These are phyloP conservation scores for Mythimna loreyi DNA, from an alignment of 2,888 invertebrate species.

Conservation along the genomic window DNA sequence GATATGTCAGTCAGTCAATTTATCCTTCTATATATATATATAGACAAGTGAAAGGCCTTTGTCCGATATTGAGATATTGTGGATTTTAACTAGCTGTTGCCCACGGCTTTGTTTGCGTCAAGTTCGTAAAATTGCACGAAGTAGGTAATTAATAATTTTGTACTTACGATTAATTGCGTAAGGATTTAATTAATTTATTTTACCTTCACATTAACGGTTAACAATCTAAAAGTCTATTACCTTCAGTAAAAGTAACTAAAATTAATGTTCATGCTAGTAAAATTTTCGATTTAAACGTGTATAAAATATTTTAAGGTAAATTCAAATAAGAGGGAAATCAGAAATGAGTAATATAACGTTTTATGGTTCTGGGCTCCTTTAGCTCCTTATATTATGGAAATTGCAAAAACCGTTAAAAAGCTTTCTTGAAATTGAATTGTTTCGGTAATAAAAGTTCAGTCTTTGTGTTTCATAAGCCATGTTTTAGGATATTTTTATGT, in stretches of 20 bases:
- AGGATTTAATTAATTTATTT: no score
- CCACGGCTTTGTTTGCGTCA: no score
- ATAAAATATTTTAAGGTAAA: neutral
- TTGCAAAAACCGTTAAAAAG: slow-evolving; percentile 10
- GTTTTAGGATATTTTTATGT: slow-evolving; percentile 49
- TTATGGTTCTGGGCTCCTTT: neutral
- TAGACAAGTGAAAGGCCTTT: slow-evolving; percentile 25
- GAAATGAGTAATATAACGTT: slow-evolving; percentile 1
- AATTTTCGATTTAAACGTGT: neutral
- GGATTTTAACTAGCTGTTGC: neutral
- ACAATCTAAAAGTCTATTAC: no score
- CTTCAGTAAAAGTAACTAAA: no score
- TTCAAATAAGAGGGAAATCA: slow-evolving; percentile 5
- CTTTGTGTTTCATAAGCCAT: neutral
- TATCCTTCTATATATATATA: no score
- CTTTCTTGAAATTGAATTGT: slow-evolving; percentile 6
- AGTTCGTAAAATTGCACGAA: no score
- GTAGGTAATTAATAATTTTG: no score
- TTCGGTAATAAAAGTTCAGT: neutral
- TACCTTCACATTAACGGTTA: no score
- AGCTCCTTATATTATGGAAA: slow-evolving; percentile 1
- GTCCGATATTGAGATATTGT: slow-evolving; percentile 9
- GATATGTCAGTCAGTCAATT: no score
- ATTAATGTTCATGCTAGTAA: no score
- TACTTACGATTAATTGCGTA: no score